These are phyloP conservation scores for Palythoa grandis DNA, from an alignment of 92 coral and sea anemone species.

Conservation along the genomic window DNA sequence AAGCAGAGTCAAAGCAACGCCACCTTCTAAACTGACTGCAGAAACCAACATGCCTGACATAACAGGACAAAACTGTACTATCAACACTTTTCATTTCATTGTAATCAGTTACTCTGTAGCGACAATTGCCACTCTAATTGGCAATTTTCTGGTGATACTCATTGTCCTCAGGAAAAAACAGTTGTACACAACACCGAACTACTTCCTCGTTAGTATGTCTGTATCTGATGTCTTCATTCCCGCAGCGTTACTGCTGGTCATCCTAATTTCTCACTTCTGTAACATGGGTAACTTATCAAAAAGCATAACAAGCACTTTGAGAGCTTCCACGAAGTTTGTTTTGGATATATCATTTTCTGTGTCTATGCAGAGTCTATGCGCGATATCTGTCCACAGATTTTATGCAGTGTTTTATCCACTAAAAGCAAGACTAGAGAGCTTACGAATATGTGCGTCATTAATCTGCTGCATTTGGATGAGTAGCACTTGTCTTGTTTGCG, in stretches of 20 bases:
- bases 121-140: neutral
- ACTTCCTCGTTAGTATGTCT: constrained; percentile 11
- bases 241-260: neutral
- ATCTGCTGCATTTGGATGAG: constrained; percentile 1
- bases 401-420: constrained; percentile 21
- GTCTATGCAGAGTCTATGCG: neutral
- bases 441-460: neutral
- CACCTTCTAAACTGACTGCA: neutral
- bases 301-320: neutral
- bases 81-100: neutral
- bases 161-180: neutral
- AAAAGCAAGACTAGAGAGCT: constrained; percentile 8
- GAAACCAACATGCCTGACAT: neutral
- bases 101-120: neutral
- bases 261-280: neutral
- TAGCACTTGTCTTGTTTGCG: neutral
- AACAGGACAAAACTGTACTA: neutral
- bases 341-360: neutral
- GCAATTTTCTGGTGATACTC: neutral
- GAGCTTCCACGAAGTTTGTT: neutral
- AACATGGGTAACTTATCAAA: neutral
- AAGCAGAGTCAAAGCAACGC: neutral
- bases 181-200: constrained; percentile 24
- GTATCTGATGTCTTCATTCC: constrained; percentile 8
- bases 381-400: constrained; percentile 14